Percentiles rank a stretch among this genome's conserved stretches.
Conservation (phyloP, 2,888 invertebrate genomes). For the Xestobium rufovillosum region DNA sequence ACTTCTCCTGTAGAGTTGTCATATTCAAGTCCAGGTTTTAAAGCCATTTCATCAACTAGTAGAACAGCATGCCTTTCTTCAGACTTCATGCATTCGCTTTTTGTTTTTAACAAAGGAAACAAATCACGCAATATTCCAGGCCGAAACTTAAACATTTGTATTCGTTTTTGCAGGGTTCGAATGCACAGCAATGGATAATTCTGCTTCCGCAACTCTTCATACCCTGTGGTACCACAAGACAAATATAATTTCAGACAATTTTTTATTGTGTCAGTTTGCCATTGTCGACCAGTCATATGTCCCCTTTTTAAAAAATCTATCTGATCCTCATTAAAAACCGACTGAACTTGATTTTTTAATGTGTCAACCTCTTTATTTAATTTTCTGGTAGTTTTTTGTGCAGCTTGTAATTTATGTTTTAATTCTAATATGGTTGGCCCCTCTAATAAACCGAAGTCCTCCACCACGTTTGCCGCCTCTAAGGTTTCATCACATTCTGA, state of each 20-base stretch:
- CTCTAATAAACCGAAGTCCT: too few species aligned
- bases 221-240: constrained; percentile 1
- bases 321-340: neutral
- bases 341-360: neutral
- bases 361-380: neutral
- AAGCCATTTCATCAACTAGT: constrained; percentile 15
- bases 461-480: too few species aligned
- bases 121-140: neutral
- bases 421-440: too few species aligned
- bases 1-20: constrained; percentile 4
- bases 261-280: neutral
- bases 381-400: too few species aligned
- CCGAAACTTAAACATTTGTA: neutral
- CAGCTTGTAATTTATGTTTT: too few species aligned
- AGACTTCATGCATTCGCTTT: constrained; percentile 10
- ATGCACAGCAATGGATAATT: constrained; percentile 10
- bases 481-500: too few species aligned
- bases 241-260: neutral
- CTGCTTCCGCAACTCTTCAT: constrained; percentile 10
- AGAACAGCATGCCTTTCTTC: constrained; percentile 10
- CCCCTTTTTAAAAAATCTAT: neutral
- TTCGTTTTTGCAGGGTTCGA: constrained; percentile 5
- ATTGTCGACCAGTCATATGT: neutral
- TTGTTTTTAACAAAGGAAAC: constrained; percentile 12
- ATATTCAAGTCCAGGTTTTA: constrained; percentile 11